A percentile compares a stretch with the other conserved stretches of the same genome.
phyloP scores from a whole-genome alignment of 2,888 invertebrate genomes.

The Campoplex nolae region DNA sequence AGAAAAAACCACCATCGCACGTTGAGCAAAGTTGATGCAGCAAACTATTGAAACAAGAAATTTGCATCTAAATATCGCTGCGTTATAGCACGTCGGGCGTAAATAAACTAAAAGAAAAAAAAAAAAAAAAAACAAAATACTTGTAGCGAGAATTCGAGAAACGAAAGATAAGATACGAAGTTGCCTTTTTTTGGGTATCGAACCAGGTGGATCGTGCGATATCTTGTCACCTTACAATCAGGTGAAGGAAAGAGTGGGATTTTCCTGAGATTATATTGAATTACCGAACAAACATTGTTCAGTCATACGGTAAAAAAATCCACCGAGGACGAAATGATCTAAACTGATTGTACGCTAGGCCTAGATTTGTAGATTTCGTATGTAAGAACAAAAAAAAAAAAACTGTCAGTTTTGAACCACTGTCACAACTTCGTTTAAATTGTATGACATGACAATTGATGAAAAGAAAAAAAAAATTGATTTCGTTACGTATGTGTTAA shows the following conservation, averaged over 20 bases:
- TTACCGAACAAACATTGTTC: slow-evolving; percentile 33
- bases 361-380: slow-evolving; percentile 68
- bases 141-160: slow-evolving; percentile 31
- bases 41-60: background rate
- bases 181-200: slow-evolving; percentile 10
- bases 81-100: slow-evolving; percentile 31
- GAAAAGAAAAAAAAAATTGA: slow-evolving; percentile 33
- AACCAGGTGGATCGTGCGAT: slow-evolving; percentile 27
- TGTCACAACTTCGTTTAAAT: slow-evolving; percentile 53
- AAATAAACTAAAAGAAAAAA: slow-evolving; percentile 9
- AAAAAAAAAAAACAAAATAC: slow-evolving; percentile 17
- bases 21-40: slow-evolving; percentile 10
- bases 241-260: slow-evolving; percentile 8
- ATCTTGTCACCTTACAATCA: slow-evolving; percentile 12
- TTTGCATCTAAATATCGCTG: slow-evolving; percentile 8
- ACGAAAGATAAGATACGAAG: slow-evolving; percentile 18
- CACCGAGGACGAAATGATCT: slow-evolving; percentile 11
- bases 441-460: slow-evolving; percentile 67
- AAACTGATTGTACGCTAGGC: slow-evolving; percentile 57
- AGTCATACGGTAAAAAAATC: slow-evolving; percentile 40
- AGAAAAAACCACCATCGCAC: slow-evolving; percentile 15
- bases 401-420: slow-evolving; percentile 63
- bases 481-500: background rate
- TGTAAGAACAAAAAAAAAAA: slow-evolving; percentile 61
- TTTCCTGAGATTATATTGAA: slow-evolving; percentile 51